Base-by-base conservation (phyloP, 2,888 invertebrate species). In the Eristalis pertinax region DNA sequence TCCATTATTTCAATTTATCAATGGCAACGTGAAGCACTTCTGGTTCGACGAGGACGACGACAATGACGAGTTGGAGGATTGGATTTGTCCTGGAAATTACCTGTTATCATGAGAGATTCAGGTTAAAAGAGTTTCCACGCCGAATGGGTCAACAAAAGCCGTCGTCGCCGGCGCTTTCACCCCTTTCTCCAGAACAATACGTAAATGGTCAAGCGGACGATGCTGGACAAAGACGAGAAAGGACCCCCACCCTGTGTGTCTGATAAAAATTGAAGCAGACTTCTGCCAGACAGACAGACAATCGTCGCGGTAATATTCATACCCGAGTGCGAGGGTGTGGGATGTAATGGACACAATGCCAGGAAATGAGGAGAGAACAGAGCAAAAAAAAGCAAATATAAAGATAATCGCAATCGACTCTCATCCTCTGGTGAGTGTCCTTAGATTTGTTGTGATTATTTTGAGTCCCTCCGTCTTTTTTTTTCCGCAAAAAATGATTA, bases 41-140 rank as follows among this genome's bases (percentile, higher is more conserved):
- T 10, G 0, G n/a, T n/a, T n/a, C 3, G 13, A 10, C 19, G 22
- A 26, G 26, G 15, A 63, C 29, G 56, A 32, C 8, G 7, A 3
- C 13, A 8, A 32, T 32, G 7, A 43, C n/a, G n/a, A n/a, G n/a
- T n/a, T n/a, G 56, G 50, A 15, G 7, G 19, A 50, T 4, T 3
- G 4, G n/a, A 43, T 60, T 50, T 35, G 13, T 56, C 32, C 3
- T 38, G 72, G n/a, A 73, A 76, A 80, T 76, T 67, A 84, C 75
- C 80, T 76, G 75, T 77, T 85, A 80, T 81, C 81, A 81, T 63
- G 72, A 76, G 43, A 74, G 43, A 76, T 84, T 11, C 69, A 72
- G 80, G 69, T 74, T 64, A 74, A 73, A 79, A 26, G 19, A 68
- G 41, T 26, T 58, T 68, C 22, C 60, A 63, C 35, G 50, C 35